A percentile compares a stretch with the other conserved stretches of the same genome.
phyloP scores from a whole-genome alignment of 2,888 invertebrate genomes.

The Acanthosoma haemorrhoidale region DNA sequence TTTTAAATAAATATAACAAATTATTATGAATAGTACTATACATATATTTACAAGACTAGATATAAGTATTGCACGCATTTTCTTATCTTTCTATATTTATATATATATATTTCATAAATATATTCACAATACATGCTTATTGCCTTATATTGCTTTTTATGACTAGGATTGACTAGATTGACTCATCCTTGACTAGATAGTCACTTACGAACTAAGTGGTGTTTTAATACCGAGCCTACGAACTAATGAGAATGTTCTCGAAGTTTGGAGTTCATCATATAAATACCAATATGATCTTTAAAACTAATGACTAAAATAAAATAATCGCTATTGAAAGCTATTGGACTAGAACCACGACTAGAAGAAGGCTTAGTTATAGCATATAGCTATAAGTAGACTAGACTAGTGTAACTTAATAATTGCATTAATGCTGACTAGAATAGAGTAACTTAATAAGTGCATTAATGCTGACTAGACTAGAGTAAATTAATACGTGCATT shows the following conservation, averaged over 20 bases:
- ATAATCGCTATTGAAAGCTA: not conserved
- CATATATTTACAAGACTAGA: slow-evolving; percentile 29
- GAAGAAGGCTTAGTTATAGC: no score
- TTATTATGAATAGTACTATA: not conserved
- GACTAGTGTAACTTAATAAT: not conserved
- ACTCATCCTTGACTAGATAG: slow-evolving; percentile 31
- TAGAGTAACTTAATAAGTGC: no score
- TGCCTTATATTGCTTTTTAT: slow-evolving; percentile 17
- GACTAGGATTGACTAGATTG: slow-evolving; percentile 34
- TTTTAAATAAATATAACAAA: slow-evolving; percentile 15
- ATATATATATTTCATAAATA: slow-evolving; percentile 13
- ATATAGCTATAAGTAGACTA: slow-evolving; percentile 7
- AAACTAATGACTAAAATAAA: not conserved
- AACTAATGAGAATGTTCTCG: slow-evolving; percentile 28
- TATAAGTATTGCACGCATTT: slow-evolving; percentile 33
- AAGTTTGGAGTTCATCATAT: slow-evolving; percentile 30
- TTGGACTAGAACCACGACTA: slow-evolving; percentile 2
- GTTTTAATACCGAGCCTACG: slow-evolving; percentile 15
- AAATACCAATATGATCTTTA: slow-evolving; percentile 30
- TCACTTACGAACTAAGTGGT: slow-evolving; percentile 27
- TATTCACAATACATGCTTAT: not conserved
- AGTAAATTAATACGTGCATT: not conserved
- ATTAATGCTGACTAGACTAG: slow-evolving; percentile 10
- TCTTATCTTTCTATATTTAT: slow-evolving; percentile 27
- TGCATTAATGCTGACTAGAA: slow-evolving; percentile 3